Percentiles rank a stretch among this genome's conserved stretches.
These are phyloP conservation scores for Eudyptes chrysolophus DNA, from an alignment of 2,113 vertebrate genomes.

Conservation along the genomic window DNA sequence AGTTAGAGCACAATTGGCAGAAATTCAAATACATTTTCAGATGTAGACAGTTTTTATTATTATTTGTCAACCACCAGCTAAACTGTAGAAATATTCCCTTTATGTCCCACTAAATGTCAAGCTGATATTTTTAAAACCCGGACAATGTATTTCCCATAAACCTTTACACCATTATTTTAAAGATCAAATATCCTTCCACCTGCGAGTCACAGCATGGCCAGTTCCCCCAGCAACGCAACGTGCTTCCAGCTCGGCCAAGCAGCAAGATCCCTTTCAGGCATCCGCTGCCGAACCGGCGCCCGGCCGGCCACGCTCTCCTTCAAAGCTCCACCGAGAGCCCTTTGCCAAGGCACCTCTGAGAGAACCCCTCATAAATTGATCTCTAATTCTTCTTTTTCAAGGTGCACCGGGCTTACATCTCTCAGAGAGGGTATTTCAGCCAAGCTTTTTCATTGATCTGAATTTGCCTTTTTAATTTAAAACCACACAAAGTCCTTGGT, in stretches of 20 bases:
- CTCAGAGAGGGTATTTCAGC: neutral
- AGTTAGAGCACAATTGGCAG: neutral
- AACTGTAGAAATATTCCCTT: slow-evolving; percentile 36
- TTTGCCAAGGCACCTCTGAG: slow-evolving; percentile 60
- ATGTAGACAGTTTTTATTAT: neutral
- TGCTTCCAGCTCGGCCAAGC: slow-evolving; percentile 62
- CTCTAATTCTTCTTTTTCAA: slow-evolving; percentile 59
- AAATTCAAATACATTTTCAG: neutral
- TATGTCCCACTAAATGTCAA: slow-evolving; percentile 53
- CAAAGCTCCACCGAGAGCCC: slow-evolving; percentile 15
- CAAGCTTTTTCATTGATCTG: neutral
- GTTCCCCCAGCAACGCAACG: slow-evolving; percentile 64
- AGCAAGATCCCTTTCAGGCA: slow-evolving; percentile 35
- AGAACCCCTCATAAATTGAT: slow-evolving; percentile 56
- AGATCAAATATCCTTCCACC: slow-evolving; percentile 70
- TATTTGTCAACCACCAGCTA: slow-evolving; percentile 38
- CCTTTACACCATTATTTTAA: slow-evolving; percentile 61
- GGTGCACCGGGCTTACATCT: neutral
- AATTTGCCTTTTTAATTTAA: neutral
- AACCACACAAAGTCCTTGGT: neutral
- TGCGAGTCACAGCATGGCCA: slow-evolving; percentile 11
- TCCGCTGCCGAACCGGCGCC: neutral
- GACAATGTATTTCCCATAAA: slow-evolving; percentile 50
- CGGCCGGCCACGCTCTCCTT: neutral
- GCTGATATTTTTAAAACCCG: slow-evolving; percentile 39